phyloP scores from a whole-genome alignment of 2,113 vertebrate genomes.

The Muscicapa adusta region DNA sequence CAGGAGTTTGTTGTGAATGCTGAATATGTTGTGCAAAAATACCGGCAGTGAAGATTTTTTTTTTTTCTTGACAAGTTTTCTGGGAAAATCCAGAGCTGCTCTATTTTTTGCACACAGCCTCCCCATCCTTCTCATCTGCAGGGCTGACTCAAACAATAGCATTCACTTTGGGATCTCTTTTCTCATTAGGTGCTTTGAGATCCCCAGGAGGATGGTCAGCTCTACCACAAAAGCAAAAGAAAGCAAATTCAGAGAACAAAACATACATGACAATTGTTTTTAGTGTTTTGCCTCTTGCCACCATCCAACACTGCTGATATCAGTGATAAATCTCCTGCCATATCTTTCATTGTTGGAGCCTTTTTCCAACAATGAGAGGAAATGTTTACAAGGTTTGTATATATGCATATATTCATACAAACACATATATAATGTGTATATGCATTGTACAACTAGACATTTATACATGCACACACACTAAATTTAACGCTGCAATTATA shows the following conservation, averaged over 20 bases:
- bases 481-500: not conserved
- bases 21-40: not conserved
- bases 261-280: not conserved
- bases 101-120: not conserved
- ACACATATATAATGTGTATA: not conserved
- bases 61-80: not conserved
- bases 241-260: not conserved
- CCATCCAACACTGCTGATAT: not conserved
- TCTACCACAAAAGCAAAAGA: not conserved
- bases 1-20: not conserved
- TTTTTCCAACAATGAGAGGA: not conserved
- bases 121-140: not conserved
- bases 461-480: not conserved
- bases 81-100: not conserved
- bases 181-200: not conserved
- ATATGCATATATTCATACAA: not conserved
- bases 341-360: not conserved
- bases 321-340: not conserved
- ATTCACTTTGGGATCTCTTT: not conserved
- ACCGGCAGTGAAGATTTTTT: not conserved
- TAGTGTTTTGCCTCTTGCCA: not conserved
- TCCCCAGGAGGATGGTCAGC: not conserved
- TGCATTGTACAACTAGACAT: not conserved
- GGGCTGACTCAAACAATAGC: not conserved
- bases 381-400: not conserved